Conservation (phyloP, 2,113 vertebrate species). For the Rallus limicola region DNA sequence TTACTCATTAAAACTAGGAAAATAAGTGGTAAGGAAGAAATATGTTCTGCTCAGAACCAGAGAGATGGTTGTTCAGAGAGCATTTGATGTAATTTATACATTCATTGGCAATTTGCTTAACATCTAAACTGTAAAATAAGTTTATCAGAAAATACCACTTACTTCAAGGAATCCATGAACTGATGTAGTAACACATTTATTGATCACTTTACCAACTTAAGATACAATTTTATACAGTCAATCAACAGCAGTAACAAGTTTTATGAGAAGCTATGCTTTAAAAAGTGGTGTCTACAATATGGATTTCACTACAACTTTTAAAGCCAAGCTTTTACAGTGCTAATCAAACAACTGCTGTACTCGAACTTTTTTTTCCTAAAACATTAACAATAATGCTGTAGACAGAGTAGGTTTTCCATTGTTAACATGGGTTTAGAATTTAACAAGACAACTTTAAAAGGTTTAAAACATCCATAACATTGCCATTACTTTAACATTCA, state of each 20-base stretch:
- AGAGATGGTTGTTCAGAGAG: background rate
- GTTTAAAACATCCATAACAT: slow-evolving; percentile 38
- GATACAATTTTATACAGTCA: slow-evolving; percentile 64
- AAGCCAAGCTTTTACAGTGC: slow-evolving; percentile 54
- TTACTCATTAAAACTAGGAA: background rate
- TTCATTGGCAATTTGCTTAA: background rate
- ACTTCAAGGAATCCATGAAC: background rate
- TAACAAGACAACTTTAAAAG: slow-evolving; percentile 49
- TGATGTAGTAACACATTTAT: slow-evolving; percentile 73
- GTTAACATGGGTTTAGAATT: slow-evolving; percentile 51
- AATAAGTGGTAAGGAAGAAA: background rate
- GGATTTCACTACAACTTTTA: slow-evolving; percentile 38
- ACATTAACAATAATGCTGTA: slow-evolving; percentile 33
- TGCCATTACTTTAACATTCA: slow-evolving; percentile 50
- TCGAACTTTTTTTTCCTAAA: background rate
- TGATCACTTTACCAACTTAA: slow-evolving; percentile 72
- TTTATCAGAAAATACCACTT: background rate
- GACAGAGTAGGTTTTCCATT: slow-evolving; percentile 8
- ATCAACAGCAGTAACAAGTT: slow-evolving; percentile 55
- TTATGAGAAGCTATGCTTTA: slow-evolving; percentile 49
- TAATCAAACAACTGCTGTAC: slow-evolving; percentile 46
- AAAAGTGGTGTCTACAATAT: slow-evolving; percentile 33
- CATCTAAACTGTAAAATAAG: background rate
- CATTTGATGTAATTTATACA: background rate
- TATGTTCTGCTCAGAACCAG: background rate